A percentile compares a stretch with the other conserved stretches of the same genome.
Conservation (phyloP, 2,113 vertebrate species). For the Pelecanus crispus region DNA sequence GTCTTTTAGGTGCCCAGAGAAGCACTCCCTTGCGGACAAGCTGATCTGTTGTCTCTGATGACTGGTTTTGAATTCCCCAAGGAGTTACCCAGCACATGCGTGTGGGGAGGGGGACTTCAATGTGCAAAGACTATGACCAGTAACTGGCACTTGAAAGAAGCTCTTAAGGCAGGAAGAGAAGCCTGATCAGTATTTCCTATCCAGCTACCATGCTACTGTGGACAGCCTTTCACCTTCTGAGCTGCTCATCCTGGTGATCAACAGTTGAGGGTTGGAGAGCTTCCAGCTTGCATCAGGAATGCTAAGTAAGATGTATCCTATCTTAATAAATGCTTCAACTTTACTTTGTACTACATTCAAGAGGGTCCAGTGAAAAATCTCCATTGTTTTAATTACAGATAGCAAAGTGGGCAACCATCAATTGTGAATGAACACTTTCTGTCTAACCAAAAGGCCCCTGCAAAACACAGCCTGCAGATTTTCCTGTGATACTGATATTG, state of each 20-base stretch:
- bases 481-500: background rate
- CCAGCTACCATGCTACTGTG: background rate
- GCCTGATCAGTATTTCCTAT: background rate
- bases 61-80: background rate
- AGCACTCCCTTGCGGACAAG: background rate
- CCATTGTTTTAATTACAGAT: background rate
- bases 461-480: background rate
- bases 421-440: background rate
- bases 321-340: background rate
- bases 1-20: background rate
- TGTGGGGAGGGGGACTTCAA: background rate
- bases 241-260: background rate
- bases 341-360: background rate
- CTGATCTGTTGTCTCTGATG: background rate
- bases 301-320: background rate
- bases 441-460: background rate
- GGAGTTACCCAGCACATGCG: background rate
- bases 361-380: background rate
- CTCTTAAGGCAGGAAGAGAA: background rate
- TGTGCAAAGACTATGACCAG: background rate
- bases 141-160: background rate
- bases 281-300: background rate
- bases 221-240: background rate
- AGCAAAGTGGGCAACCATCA: background rate
- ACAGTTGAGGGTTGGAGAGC: background rate